A percentile compares a stretch with the other conserved stretches of the same genome.
These are phyloP conservation scores for Oceanodroma tethys DNA, from an alignment of 2,113 vertebrate species.

Conservation along the genomic window DNA sequence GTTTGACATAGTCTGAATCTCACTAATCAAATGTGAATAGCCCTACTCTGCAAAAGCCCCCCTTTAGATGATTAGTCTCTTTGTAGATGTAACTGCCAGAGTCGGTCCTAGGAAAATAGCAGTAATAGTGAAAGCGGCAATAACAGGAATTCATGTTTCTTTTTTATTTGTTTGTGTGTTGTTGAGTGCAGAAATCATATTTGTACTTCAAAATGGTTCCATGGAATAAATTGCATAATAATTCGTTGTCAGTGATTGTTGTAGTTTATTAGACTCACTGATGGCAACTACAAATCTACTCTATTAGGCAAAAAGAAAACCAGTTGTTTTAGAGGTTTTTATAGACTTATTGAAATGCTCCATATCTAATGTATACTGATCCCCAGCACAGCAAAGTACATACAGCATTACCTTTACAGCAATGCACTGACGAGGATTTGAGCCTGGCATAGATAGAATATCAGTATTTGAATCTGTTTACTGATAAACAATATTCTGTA, in stretches of 20 bases:
- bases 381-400: neutral
- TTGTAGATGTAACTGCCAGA: neutral
- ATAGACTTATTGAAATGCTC: neutral
- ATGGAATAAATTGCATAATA: neutral
- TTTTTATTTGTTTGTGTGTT: neutral
- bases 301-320: neutral
- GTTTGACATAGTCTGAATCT: neutral
- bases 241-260: neutral
- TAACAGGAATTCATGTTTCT: neutral
- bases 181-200: neutral
- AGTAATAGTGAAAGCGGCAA: neutral
- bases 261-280: neutral
- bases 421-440: neutral
- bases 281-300: neutral
- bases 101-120: neutral
- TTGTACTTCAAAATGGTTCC: neutral
- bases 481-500: constrained; percentile 19
- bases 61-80: neutral
- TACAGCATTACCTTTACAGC: neutral
- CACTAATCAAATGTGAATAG: neutral
- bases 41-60: neutral
- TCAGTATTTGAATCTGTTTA: constrained; percentile 6
- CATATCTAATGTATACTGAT: neutral
- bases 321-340: neutral
- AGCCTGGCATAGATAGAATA: neutral